Percentiles rank a stretch among this genome's conserved stretches.
Evolutionary conservation across 2,888 invertebrate species (phyloP).

Genomic region (Lomographa bimaculata): DNA sequence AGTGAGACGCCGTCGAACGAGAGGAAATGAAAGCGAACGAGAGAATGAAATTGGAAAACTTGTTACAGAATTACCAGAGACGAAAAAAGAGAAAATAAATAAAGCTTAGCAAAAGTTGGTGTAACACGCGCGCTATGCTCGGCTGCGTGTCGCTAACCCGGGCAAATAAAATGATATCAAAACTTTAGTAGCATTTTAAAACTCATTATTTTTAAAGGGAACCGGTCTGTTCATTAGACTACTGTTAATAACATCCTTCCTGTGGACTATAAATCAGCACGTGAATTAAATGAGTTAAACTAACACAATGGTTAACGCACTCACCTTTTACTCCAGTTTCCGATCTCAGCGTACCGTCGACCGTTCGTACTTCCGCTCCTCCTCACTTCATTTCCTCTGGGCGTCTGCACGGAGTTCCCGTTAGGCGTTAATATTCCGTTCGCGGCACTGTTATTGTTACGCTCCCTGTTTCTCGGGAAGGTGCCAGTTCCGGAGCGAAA

Average conservation of each 20-base stretch:
- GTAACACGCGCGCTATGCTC: slow-evolving; percentile 43
- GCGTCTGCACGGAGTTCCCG: slow-evolving; percentile 75
- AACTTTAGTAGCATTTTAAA: slow-evolving; percentile 12
- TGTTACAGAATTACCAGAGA: slow-evolving; percentile 77
- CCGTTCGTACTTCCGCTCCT: slow-evolving; percentile 79
- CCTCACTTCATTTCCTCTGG: slow-evolving; percentile 80
- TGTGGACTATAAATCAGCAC: slow-evolving; percentile 18
- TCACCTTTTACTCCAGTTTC: slow-evolving; percentile 83
- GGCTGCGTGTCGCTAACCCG: slow-evolving; percentile 11
- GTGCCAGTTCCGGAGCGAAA: slow-evolving; percentile 79
- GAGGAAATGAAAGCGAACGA: slow-evolving; percentile 81
- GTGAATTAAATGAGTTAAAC: slow-evolving; percentile 36
- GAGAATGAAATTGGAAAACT: slow-evolving; percentile 83
- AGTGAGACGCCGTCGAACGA: slow-evolving; percentile 58
- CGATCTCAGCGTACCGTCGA: slow-evolving; percentile 84
- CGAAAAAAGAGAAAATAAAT: slow-evolving; percentile 74
- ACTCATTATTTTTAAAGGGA: no score
- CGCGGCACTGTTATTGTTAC: slow-evolving; percentile 73
- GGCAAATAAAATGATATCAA: slow-evolving; percentile 25
- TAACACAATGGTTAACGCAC: slow-evolving; percentile 43
- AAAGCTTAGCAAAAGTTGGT: slow-evolving; percentile 66
- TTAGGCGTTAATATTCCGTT: slow-evolving; percentile 81
- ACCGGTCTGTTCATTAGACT: background rate
- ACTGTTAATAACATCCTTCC: slow-evolving; percentile 30
- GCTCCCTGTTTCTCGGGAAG: slow-evolving; percentile 76